Evolutionary conservation across 1,140 invertebrate species (phyloP), one percentile per base, ranked within the genome.

Genomic region (Aphaenogaster floridana): DNA sequence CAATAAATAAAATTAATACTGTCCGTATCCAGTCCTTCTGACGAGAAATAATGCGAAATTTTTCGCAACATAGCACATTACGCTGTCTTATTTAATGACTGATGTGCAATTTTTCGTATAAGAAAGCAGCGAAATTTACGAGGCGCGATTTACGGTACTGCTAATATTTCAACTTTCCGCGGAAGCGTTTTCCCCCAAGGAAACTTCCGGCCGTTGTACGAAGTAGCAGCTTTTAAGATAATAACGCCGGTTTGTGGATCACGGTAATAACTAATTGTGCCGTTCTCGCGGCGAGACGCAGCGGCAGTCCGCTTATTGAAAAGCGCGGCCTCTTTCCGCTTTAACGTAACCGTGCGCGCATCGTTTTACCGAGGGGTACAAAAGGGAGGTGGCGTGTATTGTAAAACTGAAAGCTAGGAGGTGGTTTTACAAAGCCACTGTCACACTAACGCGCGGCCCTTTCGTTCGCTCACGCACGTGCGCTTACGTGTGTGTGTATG

Each of bases 401-500:
- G 76, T 87, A 89, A 89, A 89, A 89, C 84, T 89, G 80, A 91
- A 91, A 89, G 89, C 69, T 69, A 86, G 66, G 13, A 74, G 76
- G 78, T 36, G 52, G 39, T 79, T 74, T 64, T 59, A 91, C 90
- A 91, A 91, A 91, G 88, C 79, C 57, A 76, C 69, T 78, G 63
- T 83, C 74, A 63, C 74, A 63, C 59, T 42, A 50, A 50, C 54
- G 28, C 28, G 28, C 28, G 66, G 15, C 68, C 50, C 54, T 8
- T 13, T 13, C 21, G 34, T 36, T 83, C 15, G 21, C 34, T 66
- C n/a, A 54, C 21, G 36, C 36, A 66, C 15, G 4, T 42, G 3
- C 7, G 8, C 39, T 54, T 17, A 42, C 13, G 15, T 28, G 6
- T 28, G 15, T 45, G 15, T 36, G 45, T 39, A 34, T 21, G 1